These are phyloP conservation scores for Halictus ligatus DNA, from an alignment of 2,888 invertebrate species.

Conservation along the genomic window DNA sequence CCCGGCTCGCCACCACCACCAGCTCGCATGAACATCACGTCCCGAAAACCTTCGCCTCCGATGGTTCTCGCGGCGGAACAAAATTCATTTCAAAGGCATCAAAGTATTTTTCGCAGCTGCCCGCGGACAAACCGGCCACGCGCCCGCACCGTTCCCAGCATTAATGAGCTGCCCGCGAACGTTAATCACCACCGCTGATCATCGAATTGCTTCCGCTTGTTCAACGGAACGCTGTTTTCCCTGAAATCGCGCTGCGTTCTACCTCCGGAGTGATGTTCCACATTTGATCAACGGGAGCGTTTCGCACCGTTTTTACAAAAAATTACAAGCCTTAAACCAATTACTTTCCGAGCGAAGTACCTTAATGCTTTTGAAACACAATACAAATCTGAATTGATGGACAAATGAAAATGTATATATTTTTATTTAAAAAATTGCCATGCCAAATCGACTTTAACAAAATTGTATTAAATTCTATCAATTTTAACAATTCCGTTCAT, in stretches of 20 bases:
- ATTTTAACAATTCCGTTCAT: background rate
- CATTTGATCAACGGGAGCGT: background rate
- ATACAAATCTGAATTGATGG: no score
- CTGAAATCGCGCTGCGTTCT: background rate
- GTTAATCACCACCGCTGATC: background rate
- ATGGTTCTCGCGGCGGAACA: slow-evolving; percentile 35
- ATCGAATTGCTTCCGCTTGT: background rate
- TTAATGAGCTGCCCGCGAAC: slow-evolving; percentile 27
- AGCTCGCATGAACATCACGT: slow-evolving; percentile 47
- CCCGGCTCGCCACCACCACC: background rate
- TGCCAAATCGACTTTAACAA: no score
- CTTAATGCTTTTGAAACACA: no score
- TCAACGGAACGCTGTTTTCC: background rate
- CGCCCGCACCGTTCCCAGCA: background rate
- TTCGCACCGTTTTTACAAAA: background rate
- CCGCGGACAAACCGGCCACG: background rate
- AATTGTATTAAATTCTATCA: background rate
- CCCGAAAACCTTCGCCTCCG: slow-evolving; percentile 31
- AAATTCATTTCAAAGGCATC: slow-evolving; percentile 29
- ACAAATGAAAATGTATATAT: no score
- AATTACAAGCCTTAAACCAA: no score
- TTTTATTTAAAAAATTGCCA: no score
- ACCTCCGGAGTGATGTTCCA: background rate
- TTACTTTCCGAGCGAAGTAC: no score
- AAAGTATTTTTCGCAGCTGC: slow-evolving; percentile 25